Conservation (phyloP, 1,140 invertebrate genomes). For the Ceratosolen fusciceps region DNA sequence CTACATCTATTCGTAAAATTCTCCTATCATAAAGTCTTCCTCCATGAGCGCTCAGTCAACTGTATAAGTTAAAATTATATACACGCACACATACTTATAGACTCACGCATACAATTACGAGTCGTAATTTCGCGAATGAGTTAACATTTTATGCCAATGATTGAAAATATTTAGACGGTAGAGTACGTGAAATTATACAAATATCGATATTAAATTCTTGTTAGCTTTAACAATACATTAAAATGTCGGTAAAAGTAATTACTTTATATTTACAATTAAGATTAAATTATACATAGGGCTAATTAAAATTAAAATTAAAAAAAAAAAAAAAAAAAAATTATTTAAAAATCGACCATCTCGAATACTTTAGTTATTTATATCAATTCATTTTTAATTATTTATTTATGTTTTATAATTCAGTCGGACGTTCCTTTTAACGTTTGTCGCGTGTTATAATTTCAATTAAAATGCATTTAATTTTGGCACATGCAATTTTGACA, state of each 20-base stretch:
- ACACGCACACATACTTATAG: conserved; percentile 35
- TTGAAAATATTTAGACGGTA: conserved; percentile 14
- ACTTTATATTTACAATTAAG: conserved; percentile 15
- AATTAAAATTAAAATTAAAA: neutral
- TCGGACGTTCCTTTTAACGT: no score
- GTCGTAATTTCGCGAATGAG: conserved; percentile 19
- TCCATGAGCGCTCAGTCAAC: conserved; percentile 43
- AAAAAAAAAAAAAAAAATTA: neutral
- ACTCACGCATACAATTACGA: conserved; percentile 17
- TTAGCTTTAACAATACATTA: neutral
- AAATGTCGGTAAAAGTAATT: neutral
- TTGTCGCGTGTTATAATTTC: conserved; percentile 43
- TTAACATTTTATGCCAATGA: conserved; percentile 1
- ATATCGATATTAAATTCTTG: conserved; percentile 4
- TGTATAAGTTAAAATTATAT: conserved; percentile 48
- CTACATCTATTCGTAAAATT: conserved; percentile 23
- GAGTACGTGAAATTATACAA: neutral
- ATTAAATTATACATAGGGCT: neutral
- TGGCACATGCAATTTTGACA: conserved; percentile 46
- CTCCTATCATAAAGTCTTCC: conserved; percentile 17
- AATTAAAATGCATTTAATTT: conserved; percentile 32
- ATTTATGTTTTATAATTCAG: conserved; percentile 32
- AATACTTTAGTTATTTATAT: neutral
- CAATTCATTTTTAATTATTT: conserved; percentile 12
- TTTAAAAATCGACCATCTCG: neutral